Evolutionary conservation across 2,797 vertebrate species (phyloP), one percentile per base, ranked within the genome.

Genomic region (Cirrhinus mrigala): DNA sequence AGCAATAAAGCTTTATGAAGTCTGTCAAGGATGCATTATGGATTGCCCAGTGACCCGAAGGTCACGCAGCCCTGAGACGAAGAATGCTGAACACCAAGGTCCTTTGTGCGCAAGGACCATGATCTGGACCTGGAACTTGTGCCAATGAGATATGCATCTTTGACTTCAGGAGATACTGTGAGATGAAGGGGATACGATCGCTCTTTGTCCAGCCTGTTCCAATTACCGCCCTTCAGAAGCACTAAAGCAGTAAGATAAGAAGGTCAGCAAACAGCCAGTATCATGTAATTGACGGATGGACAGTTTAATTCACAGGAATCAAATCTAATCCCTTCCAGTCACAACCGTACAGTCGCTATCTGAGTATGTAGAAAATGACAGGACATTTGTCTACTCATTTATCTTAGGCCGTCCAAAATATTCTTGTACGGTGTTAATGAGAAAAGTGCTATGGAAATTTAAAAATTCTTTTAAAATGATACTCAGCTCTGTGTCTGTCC

Each of bases 281-380:
- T 84, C 69, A 70, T 84, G 69, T 82, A 85, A 88, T 87, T 88
- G 88, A 87, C 79, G 85, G 88, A 85, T 83, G 62, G 88, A 68
- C 85, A 80, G 68, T 86, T 89, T 85, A 87, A 85, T 89, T 88
- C 79, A 79, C 33, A 77, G 73, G 85, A 88, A 86, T 90, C 85
- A 80, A 82, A 89, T 89, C 86, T 90, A 88, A 88, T 89, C 82
- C 83, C 58, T 46, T 46, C 69, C 77, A 88, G 80, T 87, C 88
- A 82, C 87, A 88, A 33, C 70, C 18, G 3, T 56, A 78, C 18
- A 83, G 81, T 79, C n/a, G 18, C 48, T 76, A 52, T 50, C 66
- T 68, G 40, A 40, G 29, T 50, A 12, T 80, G 33, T 68, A 37
- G 66, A 81, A 80, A 82, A 82, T 64, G 54, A 66, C 69, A 7